phyloP scores from a whole-genome alignment of 2,888 invertebrate species.

The Rhaphigaster nebulosa region DNA sequence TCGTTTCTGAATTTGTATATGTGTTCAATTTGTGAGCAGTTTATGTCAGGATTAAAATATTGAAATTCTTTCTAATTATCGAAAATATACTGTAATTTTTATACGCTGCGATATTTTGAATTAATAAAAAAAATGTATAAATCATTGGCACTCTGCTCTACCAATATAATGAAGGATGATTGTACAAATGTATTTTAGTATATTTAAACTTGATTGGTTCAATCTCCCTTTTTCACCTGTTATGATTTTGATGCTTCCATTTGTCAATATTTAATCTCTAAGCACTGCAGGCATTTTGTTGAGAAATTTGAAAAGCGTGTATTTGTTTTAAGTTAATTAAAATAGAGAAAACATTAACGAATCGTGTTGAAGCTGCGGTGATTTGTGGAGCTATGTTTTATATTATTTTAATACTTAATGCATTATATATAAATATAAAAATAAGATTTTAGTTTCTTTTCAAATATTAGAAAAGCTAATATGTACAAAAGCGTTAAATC shows the following conservation, averaged over 20 bases:
- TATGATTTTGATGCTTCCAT: constrained; percentile 46
- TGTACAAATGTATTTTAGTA: background rate
- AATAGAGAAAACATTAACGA: background rate
- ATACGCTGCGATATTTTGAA: too few species aligned
- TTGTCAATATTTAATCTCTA: background rate
- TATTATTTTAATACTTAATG: background rate
- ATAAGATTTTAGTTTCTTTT: background rate
- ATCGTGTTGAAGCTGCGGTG: background rate
- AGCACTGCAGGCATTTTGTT: constrained; percentile 34
- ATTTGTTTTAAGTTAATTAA: background rate
- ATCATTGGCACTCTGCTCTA: too few species aligned
- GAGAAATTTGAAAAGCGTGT: constrained; percentile 29
- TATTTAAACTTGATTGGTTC: background rate
- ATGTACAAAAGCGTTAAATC: constrained; percentile 20
- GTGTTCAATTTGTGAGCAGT: too few species aligned
- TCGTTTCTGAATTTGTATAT: too few species aligned
- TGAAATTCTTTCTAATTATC: too few species aligned
- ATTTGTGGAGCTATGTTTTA: background rate
- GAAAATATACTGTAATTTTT: too few species aligned
- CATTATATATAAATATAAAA: background rate
- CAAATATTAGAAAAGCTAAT: constrained; percentile 5
- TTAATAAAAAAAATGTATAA: too few species aligned
- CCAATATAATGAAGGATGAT: too few species aligned
- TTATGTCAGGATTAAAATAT: too few species aligned
- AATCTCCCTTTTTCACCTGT: constrained; percentile 6